These are phyloP conservation scores for Cyphomyrus discorhynchus DNA, from an alignment of 2,113 vertebrate species.

Conservation along the genomic window DNA sequence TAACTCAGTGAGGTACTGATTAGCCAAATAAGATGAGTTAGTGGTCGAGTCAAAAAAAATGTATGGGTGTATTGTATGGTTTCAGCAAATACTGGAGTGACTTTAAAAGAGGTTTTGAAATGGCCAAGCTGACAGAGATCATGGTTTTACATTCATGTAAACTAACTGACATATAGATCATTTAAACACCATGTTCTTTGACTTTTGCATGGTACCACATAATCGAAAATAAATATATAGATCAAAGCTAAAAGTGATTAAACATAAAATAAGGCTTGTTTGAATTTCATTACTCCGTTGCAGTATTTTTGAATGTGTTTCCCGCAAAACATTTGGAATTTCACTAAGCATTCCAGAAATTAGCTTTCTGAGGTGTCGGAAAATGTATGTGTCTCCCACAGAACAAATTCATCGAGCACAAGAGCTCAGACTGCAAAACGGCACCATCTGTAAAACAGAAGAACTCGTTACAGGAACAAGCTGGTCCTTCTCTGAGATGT, in stretches of 20 bases:
- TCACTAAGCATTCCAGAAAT: background rate
- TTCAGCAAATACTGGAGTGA: too few species aligned
- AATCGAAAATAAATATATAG: background rate
- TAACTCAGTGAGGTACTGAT: too few species aligned
- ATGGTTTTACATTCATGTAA: too few species aligned
- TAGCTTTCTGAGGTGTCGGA: background rate
- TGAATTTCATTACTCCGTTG: background rate
- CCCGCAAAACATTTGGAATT: background rate
- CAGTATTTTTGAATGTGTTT: background rate
- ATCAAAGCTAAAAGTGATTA: background rate
- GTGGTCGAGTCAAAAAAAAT: too few species aligned
- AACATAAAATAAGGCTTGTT: background rate
- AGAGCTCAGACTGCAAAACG: slow-evolving; percentile 10
- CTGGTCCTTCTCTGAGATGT: background rate
- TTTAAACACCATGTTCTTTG: too few species aligned
- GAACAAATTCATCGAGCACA: background rate
- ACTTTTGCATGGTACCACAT: background rate
- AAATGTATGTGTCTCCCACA: background rate
- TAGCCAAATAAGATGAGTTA: too few species aligned
- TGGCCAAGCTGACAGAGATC: too few species aligned
- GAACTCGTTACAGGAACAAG: background rate
- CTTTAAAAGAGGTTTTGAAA: too few species aligned
- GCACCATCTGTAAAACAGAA: slow-evolving; percentile 2
- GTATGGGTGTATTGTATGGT: too few species aligned
- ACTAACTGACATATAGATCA: too few species aligned